phyloP scores from a whole-genome alignment of 2,797 vertebrate species.

The Falco columbarius region DNA sequence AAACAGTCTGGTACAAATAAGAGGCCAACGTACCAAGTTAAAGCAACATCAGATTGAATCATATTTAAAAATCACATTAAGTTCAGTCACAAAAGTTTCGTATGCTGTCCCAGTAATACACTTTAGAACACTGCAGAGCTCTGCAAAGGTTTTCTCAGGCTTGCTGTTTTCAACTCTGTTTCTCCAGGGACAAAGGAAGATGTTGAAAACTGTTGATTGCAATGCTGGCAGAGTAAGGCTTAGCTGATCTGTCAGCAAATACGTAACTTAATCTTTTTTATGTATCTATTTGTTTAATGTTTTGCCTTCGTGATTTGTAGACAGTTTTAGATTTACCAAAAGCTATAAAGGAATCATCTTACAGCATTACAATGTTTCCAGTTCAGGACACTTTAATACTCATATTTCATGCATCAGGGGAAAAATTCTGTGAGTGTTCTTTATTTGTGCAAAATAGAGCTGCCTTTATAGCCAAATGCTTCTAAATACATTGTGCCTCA shows the following conservation, averaged over 20 bases:
- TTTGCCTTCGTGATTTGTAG: background rate
- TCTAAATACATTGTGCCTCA: background rate
- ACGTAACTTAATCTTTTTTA: background rate
- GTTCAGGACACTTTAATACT: background rate
- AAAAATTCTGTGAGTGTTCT: background rate
- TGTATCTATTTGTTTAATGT: background rate
- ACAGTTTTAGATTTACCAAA: background rate
- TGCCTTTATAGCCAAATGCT: background rate
- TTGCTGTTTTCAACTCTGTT: background rate
- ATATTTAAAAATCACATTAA: background rate
- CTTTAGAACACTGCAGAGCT: background rate
- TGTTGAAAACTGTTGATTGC: background rate
- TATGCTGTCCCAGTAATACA: background rate
- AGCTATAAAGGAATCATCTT: background rate
- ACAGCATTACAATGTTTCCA: background rate
- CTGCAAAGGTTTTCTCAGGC: background rate
- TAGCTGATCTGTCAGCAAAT: background rate
- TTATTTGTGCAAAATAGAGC: background rate
- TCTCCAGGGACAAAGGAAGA: background rate
- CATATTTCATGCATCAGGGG: background rate
- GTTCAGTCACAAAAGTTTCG: background rate
- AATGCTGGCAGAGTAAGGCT: background rate
- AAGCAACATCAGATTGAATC: background rate
- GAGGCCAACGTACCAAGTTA: background rate
- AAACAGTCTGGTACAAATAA: background rate